Percentiles rank a stretch among this genome's conserved stretches.
phyloP scores from a whole-genome alignment of 2,888 invertebrate genomes.

The Monopis laevigella region DNA sequence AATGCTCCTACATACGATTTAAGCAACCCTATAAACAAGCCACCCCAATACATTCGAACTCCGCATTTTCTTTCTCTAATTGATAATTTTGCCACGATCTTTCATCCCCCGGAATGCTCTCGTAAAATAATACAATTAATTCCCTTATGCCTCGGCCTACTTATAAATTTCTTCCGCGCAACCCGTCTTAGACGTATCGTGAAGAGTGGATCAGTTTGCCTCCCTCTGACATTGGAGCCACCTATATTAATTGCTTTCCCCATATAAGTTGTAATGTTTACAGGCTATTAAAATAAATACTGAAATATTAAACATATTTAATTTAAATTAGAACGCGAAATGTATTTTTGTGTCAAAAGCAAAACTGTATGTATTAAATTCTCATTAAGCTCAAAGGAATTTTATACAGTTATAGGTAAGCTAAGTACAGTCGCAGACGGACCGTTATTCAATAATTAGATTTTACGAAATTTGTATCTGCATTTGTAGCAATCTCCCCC shows the following conservation, averaged over 20 bases:
- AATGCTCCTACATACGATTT: no score
- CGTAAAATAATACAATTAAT: conserved; percentile 65
- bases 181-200: conserved; percentile 27
- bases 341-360: no score
- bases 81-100: conserved; percentile 63
- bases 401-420: no score
- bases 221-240: conserved; percentile 6
- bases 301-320: no score
- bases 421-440: conserved; percentile 9
- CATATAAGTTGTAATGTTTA: conserved; percentile 3
- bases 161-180: conserved; percentile 47
- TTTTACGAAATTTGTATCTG: conserved; percentile 12
- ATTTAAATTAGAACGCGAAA: no score
- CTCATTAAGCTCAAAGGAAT: no score
- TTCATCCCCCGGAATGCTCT: conserved; percentile 37
- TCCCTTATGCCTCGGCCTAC: conserved; percentile 52
- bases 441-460: conserved; percentile 9
- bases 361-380: no score
- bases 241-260: conserved; percentile 1
- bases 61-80: conserved; percentile 53
- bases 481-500: conserved; percentile 7
- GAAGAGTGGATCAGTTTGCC: conserved; percentile 6
- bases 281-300: no score
- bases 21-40: conserved; percentile 21
- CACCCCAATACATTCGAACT: conserved; percentile 22